Evolutionary conservation across 2,113 vertebrate genomes (phyloP), one percentile per base, ranked within the genome.

Genomic region (Gymnorhina tibicen): DNA sequence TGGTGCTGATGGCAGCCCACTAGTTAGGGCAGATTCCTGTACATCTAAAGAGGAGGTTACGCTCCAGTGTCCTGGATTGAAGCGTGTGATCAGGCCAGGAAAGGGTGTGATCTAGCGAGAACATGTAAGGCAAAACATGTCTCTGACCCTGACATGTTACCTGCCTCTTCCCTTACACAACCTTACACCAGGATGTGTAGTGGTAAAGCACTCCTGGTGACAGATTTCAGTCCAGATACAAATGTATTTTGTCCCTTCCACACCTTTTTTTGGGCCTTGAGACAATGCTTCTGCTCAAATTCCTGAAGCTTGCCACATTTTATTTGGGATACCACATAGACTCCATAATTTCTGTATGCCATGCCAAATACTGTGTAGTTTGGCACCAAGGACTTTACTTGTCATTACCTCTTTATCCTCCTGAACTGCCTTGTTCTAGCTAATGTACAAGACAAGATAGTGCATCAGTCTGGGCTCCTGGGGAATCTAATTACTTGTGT

Each of bases 141-240:
- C 6, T 79, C n/a, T 0, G 0, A 8, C 24, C 17, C 27, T 64
- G 39, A 19, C 4, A 0, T 5, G 6, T 21, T 33, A 44, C 8
- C n/a, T n/a, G 9, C 18, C 19, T 56, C 22, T 50, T 73, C 7
- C 7, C 20, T 87, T 26, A 21, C 7, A 52, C 9, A 18, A 74
- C n/a, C n/a, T n/a, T n/a, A n/a, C n/a, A 32, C 10, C n/a, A 41
- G 39, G 72, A 67, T 0, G 1, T 20, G 15, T 1, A 19, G 28
- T 5, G 11, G 9, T 62, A 69, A 64, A 86, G 11, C 24, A 52
- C 2, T 11, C 8, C 0, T 14, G 0, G 19, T 79, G 44, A 67
- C 3, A 6, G 37, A 77, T 67, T 66, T 49, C 59, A 35, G 18
- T 53, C 33, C 14, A 46, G 42, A 33, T 62, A 26, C 15, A 79